Percentiles rank a stretch among this genome's conserved stretches.
Evolutionary conservation across 2,888 invertebrate genomes (phyloP).

Genomic region (Tyria jacobaeae): DNA sequence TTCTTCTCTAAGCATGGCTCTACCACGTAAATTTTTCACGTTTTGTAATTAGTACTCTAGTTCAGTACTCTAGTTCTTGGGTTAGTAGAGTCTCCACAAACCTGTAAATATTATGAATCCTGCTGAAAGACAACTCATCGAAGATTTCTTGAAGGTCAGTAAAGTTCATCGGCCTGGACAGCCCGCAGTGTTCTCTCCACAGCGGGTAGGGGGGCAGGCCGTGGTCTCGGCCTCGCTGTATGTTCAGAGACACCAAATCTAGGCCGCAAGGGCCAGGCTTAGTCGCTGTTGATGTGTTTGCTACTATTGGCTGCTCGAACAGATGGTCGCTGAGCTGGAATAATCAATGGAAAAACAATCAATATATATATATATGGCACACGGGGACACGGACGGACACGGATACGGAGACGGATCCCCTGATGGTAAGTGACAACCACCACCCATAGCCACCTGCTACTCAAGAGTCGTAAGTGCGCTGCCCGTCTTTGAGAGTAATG

Average conservation of each 20-base stretch:
- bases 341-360: not conserved
- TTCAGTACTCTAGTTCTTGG: too few species aligned
- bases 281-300: slow-evolving; percentile 52
- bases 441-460: too few species aligned
- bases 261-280: slow-evolving; percentile 87
- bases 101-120: slow-evolving; percentile 89
- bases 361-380: too few species aligned
- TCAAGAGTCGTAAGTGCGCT: too few species aligned
- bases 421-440: too few species aligned
- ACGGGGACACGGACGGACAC: too few species aligned
- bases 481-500: too few species aligned
- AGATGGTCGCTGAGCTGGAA: slow-evolving; percentile 89
- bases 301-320: slow-evolving; percentile 85
- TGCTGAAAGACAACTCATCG: slow-evolving; percentile 87
- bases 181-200: slow-evolving; percentile 92
- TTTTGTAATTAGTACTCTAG: too few species aligned
- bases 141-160: slow-evolving; percentile 88
- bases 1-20: too few species aligned
- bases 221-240: slow-evolving; percentile 96
- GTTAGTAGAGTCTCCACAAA: slow-evolving; percentile 59
- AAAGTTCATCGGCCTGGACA: slow-evolving; percentile 88
- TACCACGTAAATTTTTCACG: too few species aligned
- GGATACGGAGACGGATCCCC: too few species aligned
- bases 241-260: slow-evolving; percentile 95
- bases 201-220: slow-evolving; percentile 92